Conservation (phyloP, 2,797 vertebrate species). For the Crax fasciolata region DNA sequence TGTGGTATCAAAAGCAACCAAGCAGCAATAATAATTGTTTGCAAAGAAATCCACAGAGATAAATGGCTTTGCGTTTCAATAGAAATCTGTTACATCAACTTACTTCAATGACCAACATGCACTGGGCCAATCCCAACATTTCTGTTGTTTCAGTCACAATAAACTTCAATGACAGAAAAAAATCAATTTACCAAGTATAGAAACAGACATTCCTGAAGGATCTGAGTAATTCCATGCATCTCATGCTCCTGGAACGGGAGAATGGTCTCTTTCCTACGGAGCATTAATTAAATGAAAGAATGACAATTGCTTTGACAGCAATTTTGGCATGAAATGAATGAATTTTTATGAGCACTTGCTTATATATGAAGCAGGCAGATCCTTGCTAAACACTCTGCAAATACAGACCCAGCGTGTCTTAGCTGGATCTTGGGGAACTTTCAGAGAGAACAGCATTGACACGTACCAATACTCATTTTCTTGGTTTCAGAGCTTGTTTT, state of each 20-base stretch:
- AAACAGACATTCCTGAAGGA: neutral
- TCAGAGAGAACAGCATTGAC: neutral
- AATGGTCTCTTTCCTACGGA: neutral
- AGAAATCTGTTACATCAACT: neutral
- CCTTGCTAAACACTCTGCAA: neutral
- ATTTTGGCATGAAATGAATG: fast-evolving
- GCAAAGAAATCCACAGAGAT: neutral
- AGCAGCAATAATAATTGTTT: neutral
- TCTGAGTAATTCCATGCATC: neutral
- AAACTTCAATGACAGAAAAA: neutral
- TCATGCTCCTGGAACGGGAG: neutral
- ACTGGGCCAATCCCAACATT: neutral
- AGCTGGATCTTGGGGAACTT: neutral
- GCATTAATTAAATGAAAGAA: neutral
- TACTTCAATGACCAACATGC: neutral
- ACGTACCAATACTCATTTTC: neutral
- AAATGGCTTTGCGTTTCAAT: neutral
- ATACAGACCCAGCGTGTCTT: neutral
- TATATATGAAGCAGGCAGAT: neutral
- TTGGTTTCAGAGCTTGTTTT: neutral
- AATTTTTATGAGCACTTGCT: neutral
- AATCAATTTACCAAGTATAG: neutral
- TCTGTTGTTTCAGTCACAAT: neutral
- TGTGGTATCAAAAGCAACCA: neutral
- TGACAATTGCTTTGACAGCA: neutral